Evolutionary conservation across 2,888 invertebrate genomes (phyloP), one percentile per base, ranked within the genome.

Genomic region (Perizoma affinitatum): DNA sequence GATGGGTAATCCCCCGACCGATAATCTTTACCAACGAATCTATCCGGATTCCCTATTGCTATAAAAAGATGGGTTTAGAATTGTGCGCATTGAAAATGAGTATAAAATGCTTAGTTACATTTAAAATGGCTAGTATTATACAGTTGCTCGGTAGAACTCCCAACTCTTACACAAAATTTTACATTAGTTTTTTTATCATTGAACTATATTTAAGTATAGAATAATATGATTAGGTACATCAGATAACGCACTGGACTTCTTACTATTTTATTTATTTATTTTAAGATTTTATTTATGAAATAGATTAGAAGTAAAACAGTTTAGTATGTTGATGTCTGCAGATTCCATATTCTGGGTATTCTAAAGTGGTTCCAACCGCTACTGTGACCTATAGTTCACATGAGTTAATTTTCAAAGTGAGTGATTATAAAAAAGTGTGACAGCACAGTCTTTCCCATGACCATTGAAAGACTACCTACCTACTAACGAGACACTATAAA

Each of bases 1-100:
- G 51, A 52, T 52, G 53, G 61, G 46, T 46, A 43, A 54, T 49
- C 54, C 61, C 52, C 6, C 35, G 9, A 34, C 22, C 22, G n/a
- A 7, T 47, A 10, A 52, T 58, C 46, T 51, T n/a, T 50, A 45
- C 49, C 4, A 40, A 44, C 36, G 9, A 52, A 58, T 34, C 38
- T 11, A 56, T 54, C 57, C 56, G 57, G 56, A 34, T 46, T 52
- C 41, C 50, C 40, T 40, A 36, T 34, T 11, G 11, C 10, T 53
- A 49, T 9, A 58, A 48, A 52, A 43, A 52, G 5, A 38, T 42
- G 7, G 34, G 22, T 46, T n/a, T 54, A 35, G 36, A 9, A 42
- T 5, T 6, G 4, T 7, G 36, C 47, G 35, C 55, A 55, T 8
- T 38, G 9, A 36, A 49, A 41, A 36, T 40, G 11, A 34, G 36